These are phyloP conservation scores for Capricornis sumatraensis DNA, from an alignment of 2,113 vertebrate genomes.

Conservation along the genomic window DNA sequence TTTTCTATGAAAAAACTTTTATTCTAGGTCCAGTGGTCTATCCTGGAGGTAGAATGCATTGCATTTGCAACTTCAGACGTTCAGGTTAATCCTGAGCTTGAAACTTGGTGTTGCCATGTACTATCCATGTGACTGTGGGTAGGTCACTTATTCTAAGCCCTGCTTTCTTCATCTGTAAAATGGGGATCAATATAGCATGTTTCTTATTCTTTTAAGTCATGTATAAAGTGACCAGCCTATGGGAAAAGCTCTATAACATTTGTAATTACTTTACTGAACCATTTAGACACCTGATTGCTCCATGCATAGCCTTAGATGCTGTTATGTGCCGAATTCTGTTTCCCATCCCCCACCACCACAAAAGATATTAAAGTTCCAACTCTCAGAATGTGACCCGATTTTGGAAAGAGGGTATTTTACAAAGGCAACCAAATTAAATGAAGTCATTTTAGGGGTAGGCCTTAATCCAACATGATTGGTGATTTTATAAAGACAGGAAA, in stretches of 20 bases:
- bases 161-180: neutral
- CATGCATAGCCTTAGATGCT: neutral
- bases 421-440: neutral
- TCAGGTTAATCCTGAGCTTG: neutral
- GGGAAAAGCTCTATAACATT: neutral
- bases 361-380: neutral
- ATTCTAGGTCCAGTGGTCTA: neutral
- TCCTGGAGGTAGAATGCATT: neutral
- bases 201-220: neutral
- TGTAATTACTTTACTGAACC: neutral
- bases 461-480: neutral
- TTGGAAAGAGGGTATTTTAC: neutral
- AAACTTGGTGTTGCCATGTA: neutral
- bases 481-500: neutral
- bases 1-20: neutral
- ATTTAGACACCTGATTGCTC: neutral
- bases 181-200: neutral
- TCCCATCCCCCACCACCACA: neutral
- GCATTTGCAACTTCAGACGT: neutral
- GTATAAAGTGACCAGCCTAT: neutral
- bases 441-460: neutral
- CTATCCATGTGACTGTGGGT: neutral
- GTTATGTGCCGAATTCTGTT: neutral
- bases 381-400: neutral
- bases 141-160: neutral